Base-by-base conservation (phyloP, 2,797 vertebrate genomes). In the Babyrousa celebensis region DNA sequence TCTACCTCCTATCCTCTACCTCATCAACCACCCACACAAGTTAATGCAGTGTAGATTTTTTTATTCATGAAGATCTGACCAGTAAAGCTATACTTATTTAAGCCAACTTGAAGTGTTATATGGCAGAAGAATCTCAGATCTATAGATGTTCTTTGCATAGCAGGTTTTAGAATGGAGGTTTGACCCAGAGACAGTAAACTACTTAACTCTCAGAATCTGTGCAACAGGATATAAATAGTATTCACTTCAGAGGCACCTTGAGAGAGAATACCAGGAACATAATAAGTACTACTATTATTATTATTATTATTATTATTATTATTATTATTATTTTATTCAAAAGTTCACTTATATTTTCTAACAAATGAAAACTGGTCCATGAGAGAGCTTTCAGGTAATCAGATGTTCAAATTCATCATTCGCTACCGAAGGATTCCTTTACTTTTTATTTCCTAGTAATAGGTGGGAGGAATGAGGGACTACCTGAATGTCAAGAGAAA, bases 401-500 rank as follows among this genome's bases (percentile, higher is more conserved):
- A 48, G 60, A 43, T 96, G 68, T 60, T 77, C 94, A 92, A 89
- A 87, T 84, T 93, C 43, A 80, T 88, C 62, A 58, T 89, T 89
- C 29, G 79, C 15, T 78, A 11, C 36, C 3, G 1, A 65, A 79
- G 32, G 16, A 93, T 93, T 93, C 29, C 25, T 70, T 52, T 84
- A 54, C 23, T 63, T 80, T 92, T 88, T 54, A 48, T 82, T 93
- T 85, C 84, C 20, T 48, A 77, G 29, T 63, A 80, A 89, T 21
- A 68, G 70, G 11, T 86, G 8, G 23, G 43, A 89, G 21, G 56
- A 84, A 80, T 65, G 14, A 91, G 10, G 10, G 20, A 11, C 70
- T 94, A 94, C 65, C 62, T 67, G 29, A 94, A 93, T 79, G 58
- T 40, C 80, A 94, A 91, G 10, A 62, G 87, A 94, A 95, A 75